These are phyloP conservation scores for Phanerotoma sp. DNA, from an alignment of 2,888 invertebrate genomes.

Conservation along the genomic window DNA sequence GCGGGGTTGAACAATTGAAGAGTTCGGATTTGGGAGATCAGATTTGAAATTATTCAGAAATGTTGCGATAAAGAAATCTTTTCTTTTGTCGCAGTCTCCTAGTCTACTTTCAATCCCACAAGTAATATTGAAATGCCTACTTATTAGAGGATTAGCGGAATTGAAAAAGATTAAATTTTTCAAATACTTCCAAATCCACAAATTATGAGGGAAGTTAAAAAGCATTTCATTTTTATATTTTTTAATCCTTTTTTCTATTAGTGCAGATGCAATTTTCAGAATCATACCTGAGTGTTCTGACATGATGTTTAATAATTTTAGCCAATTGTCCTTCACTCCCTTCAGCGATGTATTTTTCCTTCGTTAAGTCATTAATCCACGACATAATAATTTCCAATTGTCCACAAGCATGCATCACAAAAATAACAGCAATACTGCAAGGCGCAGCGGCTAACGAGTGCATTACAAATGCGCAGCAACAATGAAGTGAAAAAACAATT, in stretches of 20 bases:
- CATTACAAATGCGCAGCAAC: constrained; percentile 26
- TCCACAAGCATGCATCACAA: constrained; percentile 39
- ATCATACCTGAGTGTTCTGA: constrained; percentile 38
- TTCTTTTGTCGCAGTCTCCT: too few relatives aligned
- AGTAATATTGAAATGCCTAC: too few relatives aligned
- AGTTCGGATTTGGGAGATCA: too few relatives aligned
- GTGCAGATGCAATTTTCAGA: background rate
- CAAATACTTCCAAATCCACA: too few relatives aligned
- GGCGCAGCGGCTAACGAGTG: constrained; percentile 28
- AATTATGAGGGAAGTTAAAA: too few relatives aligned
- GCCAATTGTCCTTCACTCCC: constrained; percentile 20
- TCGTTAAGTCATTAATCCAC: constrained; percentile 32
- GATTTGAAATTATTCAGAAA: too few relatives aligned
- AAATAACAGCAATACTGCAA: constrained; percentile 33
- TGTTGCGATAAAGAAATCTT: too few relatives aligned
- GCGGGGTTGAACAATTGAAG: too few relatives aligned
- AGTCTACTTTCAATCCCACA: too few relatives aligned
- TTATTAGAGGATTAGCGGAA: too few relatives aligned
- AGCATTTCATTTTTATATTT: background rate
- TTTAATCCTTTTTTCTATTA: background rate
- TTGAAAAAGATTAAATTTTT: too few relatives aligned
- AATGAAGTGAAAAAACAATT: constrained; percentile 32
- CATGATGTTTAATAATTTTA: constrained; percentile 36
- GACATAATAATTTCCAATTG: constrained; percentile 35
- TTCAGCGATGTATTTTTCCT: constrained; percentile 18